Evolutionary conservation across 2,113 vertebrate genomes (phyloP), one percentile per base, ranked within the genome.

Genomic region (Odocoileus hemionus): DNA sequence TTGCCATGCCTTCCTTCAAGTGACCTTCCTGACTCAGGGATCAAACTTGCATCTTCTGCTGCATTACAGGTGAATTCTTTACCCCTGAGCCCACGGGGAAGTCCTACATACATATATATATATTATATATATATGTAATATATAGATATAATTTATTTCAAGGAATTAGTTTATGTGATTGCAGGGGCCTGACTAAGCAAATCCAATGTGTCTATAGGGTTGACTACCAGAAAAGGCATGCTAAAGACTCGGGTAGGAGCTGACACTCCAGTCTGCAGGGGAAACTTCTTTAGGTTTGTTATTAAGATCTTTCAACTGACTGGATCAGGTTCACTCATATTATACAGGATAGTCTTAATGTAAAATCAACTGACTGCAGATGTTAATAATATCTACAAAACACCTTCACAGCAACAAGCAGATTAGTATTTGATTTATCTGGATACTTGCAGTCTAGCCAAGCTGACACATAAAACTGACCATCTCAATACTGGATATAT

Each of bases 331-430:
- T 21, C 25, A 74, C 7, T 15, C 26, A 83, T 19, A 86, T 93
- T 74, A 79, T 88, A 9, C 3, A 76, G 50, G 12, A 39, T 55
- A 86, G 93, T 60, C 6, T 57, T 14, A 55, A 60, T 2, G 55
- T 88, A 79, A 96, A 94, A n/a, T 61, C 23, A 79, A 26, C 4
- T 74, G 30, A 89, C 9, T 60, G 7, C 33, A 54, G 14, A 28
- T 92, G 8, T 36, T 64, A 93, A 43, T 82, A 30, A 70, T 12
- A 93, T 86, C 9, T 86, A 74, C 11, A 57, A 54, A 79, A 90
- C 54, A 6, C 25, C 47, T 94, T 94, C 80, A 70, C 5, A 61
- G 39, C 11, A 64, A 54, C 30, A 52, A 6, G 16, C 47, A 89
- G 25, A 50, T 55, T 94, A 90, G 0, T 54, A 52, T 78, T 39